Evolutionary conservation across 2,797 vertebrate genomes (phyloP), one percentile per base, ranked within the genome.

Genomic region (Phrynocephalus vlangalii): DNA sequence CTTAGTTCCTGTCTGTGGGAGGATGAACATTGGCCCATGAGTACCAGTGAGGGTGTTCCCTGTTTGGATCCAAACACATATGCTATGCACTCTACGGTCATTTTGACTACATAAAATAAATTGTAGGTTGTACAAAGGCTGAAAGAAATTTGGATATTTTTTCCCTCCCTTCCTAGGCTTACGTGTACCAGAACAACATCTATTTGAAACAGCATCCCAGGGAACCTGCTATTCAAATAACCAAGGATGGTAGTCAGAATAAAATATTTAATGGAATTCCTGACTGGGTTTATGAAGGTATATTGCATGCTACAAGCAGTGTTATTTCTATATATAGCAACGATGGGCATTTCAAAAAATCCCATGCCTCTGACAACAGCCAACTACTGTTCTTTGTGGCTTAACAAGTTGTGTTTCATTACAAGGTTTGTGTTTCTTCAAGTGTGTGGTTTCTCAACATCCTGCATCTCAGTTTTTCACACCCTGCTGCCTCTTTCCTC

Each of bases 211-310:
- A 91, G 87, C 90, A 95, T 44, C 96, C 97, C 90, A 96, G 89
- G 86, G 95, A 97, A 79, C 84, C 95, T 91, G 78, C 97, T 92
- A 94, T 97, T 83, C 97, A 97, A 96, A 90, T 99, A 94, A 99
- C 98, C 73, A 93, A 87, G 81, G 97, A 98, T 92, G 99, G 99
- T 90, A 97, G 97, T 95, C 92, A 97, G 91, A 98, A 99, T 94
- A 92, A 97, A 94, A 97, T 99, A 96, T 97, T 98, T 79, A 99
- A 99, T 94, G 99, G 99, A 11, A 93, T 99, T 90, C 98, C 99
- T 89, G 99, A 99, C 92, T 99, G 99, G 99, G 97, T 98, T 26
- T 99, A 99, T 94, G 99, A 99, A 96, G 99, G 99, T 99, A 93
- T 95, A 90, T 83, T 90, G 78, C 82, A 90, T 86, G 63, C 79